These are phyloP conservation scores for Sebastes nivosus DNA, from an alignment of 2,797 vertebrate genomes.

Conservation along the genomic window DNA sequence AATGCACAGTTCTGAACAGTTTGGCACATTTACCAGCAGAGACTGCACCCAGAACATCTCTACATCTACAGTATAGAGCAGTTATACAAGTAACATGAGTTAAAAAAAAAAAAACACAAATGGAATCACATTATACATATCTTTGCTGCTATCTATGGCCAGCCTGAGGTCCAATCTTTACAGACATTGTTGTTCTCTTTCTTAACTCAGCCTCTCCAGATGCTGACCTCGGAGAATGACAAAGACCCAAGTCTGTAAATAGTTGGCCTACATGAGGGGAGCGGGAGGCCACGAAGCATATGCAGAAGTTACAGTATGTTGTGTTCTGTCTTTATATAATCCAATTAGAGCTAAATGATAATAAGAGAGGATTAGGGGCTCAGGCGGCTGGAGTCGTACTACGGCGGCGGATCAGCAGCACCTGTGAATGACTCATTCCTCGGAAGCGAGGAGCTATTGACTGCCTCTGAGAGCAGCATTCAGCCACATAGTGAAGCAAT, in stretches of 20 bases:
- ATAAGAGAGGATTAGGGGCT: conserved; percentile 70
- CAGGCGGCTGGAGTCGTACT: conserved; percentile 44
- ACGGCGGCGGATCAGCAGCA: conserved; percentile 55
- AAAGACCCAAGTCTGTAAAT: conserved; percentile 49
- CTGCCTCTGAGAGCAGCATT: conserved; percentile 56
- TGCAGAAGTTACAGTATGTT: conserved; percentile 52
- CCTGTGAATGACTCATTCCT: conserved; percentile 70
- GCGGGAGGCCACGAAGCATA: conserved; percentile 8
- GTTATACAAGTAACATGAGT: not conserved
- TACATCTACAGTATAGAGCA: not conserved
- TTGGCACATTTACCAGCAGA: conserved; percentile 54
- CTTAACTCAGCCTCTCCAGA: conserved; percentile 36
- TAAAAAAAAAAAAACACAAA: not conserved
- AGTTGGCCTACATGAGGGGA: conserved; percentile 55
- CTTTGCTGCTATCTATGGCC: not conserved
- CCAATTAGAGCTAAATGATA: conserved; percentile 74
- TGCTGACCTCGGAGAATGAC: conserved; percentile 43
- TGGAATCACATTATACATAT: not conserved
- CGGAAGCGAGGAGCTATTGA: conserved; percentile 59
- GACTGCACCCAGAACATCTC: conserved; percentile 18
- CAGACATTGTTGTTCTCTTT: conserved; percentile 25
- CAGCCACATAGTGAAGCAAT: conserved; percentile 58
- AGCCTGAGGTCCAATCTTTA: not conserved
- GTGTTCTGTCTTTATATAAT: conserved; percentile 67
- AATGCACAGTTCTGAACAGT: conserved; percentile 49